Evolutionary conservation across 2,888 invertebrate species (phyloP), one percentile per base, ranked within the genome.

Genomic region (Andrena bucephala): DNA sequence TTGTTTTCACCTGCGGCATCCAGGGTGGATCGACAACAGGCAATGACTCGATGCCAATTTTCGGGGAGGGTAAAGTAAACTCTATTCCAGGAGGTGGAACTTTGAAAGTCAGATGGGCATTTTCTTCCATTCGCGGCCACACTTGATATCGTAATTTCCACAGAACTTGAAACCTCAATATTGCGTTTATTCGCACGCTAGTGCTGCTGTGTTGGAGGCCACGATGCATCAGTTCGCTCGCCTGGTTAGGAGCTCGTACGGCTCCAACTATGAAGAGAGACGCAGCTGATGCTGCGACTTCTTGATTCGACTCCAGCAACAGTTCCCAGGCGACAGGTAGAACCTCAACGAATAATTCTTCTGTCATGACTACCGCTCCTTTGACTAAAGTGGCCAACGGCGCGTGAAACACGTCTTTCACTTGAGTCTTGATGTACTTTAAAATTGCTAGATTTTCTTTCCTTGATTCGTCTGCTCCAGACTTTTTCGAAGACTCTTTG

Each of bases 51-150:
- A 99, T 97, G 2, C 99, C 99, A 87, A 99, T 99, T 93, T 99
- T 99, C 0, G 99, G 99, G 0, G 99, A 99, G 0, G 99, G 99
- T 68, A 99, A 95, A 0, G 99, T 99, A 93, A 99, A 99, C 93
- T 99, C 99, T 81, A 99, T 99, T 27, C 99, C 98, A 0, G 99
- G 99, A 0, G 99, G 99, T 0, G 99, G 99, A 1, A 99, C 99
- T 95, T 99, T 99, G 94, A 99, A 99, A 0, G 98, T 97, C 81
- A 98, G 94, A 77, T 99, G 98, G 0, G 99, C 99, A 7, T 98
- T 97, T 92, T 99, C 99, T 94, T 99, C 99, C 99, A 99, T 99
- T 78, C 99, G 96, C 0, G 99, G 98, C 99, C 99, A 99, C 0
- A 99, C 99, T 95, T 99, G 99, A 93, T 98, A 99, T 1, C 99